A percentile compares a stretch with the other conserved stretches of the same genome.
Conservation (phyloP, 2,113 vertebrate species). For the Oenanthe melanoleuca region DNA sequence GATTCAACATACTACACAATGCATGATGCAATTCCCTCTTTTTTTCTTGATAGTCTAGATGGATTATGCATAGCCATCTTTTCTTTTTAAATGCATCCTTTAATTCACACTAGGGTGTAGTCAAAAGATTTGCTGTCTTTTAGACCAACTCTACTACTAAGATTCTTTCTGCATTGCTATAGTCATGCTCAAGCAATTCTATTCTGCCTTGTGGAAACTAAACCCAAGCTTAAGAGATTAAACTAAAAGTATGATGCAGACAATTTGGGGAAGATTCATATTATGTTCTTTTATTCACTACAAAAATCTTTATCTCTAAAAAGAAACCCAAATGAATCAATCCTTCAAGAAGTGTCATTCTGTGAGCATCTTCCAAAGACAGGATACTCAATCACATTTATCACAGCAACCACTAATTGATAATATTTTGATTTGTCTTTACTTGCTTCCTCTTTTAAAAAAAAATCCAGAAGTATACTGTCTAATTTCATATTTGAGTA, state of each 20-base stretch:
- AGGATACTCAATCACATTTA: neutral
- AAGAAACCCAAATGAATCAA: neutral
- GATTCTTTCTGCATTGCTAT: neutral
- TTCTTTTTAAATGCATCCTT: neutral
- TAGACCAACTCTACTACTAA: neutral
- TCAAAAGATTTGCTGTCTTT: neutral
- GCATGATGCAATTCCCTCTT: neutral
- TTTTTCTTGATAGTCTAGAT: neutral
- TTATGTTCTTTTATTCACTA: neutral
- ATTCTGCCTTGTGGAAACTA: neutral
- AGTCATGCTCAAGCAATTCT: neutral
- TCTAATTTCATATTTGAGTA: neutral
- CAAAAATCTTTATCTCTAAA: neutral
- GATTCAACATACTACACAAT: neutral
- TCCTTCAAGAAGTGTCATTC: neutral
- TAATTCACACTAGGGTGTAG: neutral
- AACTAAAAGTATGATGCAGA: neutral
- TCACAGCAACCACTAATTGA: rapidly evolving
- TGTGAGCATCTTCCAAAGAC: neutral
- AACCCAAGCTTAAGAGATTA: neutral
- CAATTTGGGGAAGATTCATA: neutral
- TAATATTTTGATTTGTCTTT: neutral
- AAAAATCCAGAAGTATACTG: neutral
- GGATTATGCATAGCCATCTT: neutral
- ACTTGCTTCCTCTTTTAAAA: neutral